Base-by-base conservation (phyloP, 23 tunicate species). In the Halocynthia roretzi region DNA sequence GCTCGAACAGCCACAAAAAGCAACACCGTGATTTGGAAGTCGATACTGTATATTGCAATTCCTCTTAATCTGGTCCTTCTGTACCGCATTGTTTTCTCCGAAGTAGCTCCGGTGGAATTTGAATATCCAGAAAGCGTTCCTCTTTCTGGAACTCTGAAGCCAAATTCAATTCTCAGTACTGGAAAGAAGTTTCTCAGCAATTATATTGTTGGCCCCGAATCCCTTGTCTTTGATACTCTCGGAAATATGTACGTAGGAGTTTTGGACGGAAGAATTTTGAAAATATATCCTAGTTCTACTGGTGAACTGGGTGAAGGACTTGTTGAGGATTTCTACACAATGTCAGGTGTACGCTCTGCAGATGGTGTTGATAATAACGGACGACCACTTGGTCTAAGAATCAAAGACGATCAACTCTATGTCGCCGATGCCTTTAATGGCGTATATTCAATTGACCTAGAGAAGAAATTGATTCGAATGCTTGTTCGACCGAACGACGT, bases 241-340 rank as follows among this genome's bases (percentile, higher is more conserved):
- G 78, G 63, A 2, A 74, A 74, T 54, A 74, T 74, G 6, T 74
- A 74, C 21, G 56, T 64, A 0, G 78, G 78, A 7, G 31, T 74
- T 10, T 50, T 52, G 14, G 78, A 74, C 31, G 78, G 78, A 8
- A 20, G 78, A 8, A 74, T 74, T 52, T 8, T 74, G 0, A 74
- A 74, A 54, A 54, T 74, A 0, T 64, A 74, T 74, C 55, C 55
- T 7, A 74, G 78, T 18, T 62, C 78, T 15, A 74, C 78, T 8
- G 78, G 78, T 74, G 78, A 54, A 74, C 9, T 74, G 7, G 78
- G 78, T 7, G 62, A 18, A 14, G 78, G 78, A 53, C 63, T 14
- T 14, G 15, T 14, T n/a, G 63, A n/a, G 63, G n/a, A 58, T 58
- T n/a, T 14, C 17, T 58, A 58, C 2, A 58, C 63, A 14, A 58